Evolutionary conservation across 2,113 vertebrate species (phyloP).

Genomic region (Motacilla tschutschensis): DNA sequence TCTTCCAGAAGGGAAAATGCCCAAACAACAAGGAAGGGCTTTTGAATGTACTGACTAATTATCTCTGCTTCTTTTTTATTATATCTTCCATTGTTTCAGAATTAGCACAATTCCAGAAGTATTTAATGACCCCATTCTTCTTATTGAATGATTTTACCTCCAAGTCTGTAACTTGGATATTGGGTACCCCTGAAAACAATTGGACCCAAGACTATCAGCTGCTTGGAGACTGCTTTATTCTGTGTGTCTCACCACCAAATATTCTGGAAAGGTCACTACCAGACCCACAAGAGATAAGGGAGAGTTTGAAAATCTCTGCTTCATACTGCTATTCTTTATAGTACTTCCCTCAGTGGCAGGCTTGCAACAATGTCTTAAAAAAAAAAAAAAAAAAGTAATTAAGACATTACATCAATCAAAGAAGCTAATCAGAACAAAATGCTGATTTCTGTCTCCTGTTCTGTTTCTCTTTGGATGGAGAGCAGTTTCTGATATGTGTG

Average conservation of each 20-base stretch:
- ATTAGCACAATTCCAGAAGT: background rate
- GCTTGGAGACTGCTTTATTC: conserved; percentile 72
- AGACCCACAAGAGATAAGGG: background rate
- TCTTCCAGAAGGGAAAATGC: background rate
- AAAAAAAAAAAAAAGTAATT: background rate
- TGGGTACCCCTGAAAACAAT: conserved; percentile 67
- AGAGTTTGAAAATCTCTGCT: background rate
- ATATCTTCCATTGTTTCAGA: background rate
- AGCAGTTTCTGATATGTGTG: background rate
- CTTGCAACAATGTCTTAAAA: background rate
- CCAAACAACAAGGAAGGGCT: background rate
- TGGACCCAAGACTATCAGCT: conserved; percentile 57
- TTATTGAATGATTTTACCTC: background rate
- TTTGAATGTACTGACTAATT: background rate
- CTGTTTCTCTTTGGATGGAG: background rate
- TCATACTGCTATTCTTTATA: background rate
- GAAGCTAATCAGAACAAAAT: conserved; percentile 40
- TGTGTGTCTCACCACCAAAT: conserved; percentile 60
- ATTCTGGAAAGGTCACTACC: conserved; percentile 42
- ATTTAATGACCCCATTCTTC: background rate
- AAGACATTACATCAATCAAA: conserved; percentile 6
- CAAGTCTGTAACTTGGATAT: conserved; percentile 15
- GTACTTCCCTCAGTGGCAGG: background rate
- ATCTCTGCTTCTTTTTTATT: background rate
- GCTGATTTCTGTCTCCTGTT: background rate